Evolutionary conservation across 1,140 invertebrate species (phyloP).

Genomic region (Diorhabda elongata): DNA sequence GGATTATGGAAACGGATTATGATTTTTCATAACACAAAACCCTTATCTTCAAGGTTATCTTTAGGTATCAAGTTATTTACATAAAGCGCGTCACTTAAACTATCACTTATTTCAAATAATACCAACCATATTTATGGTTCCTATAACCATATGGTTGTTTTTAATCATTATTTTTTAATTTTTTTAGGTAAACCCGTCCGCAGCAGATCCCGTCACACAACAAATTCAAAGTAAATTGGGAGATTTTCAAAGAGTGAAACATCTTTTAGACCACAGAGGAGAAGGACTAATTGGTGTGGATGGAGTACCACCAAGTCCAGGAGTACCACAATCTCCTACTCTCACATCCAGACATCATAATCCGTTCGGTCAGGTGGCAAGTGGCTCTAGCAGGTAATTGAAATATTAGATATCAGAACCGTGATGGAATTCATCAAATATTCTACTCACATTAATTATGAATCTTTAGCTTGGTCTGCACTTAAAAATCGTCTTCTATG

Average conservation of each 20-base stretch:
- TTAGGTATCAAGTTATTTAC: no score
- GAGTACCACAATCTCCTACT: slow-evolving; percentile 21
- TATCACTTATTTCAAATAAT: no score
- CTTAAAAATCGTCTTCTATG: no score
- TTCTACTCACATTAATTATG: no score
- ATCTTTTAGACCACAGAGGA: slow-evolving; percentile 59
- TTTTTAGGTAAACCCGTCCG: slow-evolving; percentile 62
- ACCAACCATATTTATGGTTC: not conserved
- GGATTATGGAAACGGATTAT: no score
- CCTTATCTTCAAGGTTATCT: no score
- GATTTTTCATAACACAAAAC: no score
- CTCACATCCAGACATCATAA: slow-evolving; percentile 8
- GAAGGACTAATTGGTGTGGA: slow-evolving; percentile 66
- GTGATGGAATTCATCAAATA: not conserved
- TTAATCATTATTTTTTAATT: slow-evolving; percentile 1
- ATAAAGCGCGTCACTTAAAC: no score
- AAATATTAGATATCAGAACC: not conserved
- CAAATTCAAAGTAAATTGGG: slow-evolving; percentile 72
- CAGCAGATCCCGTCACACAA: slow-evolving; percentile 64
- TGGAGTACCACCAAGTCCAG: slow-evolving; percentile 60
- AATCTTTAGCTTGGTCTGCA: no score
- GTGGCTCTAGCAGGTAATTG: slow-evolving; percentile 12
- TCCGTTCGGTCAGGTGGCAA: slow-evolving; percentile 7
- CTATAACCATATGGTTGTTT: no score
- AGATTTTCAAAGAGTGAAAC: slow-evolving; percentile 64